Percentiles rank a stretch among this genome's conserved stretches.
Conservation (phyloP, 2,113 vertebrate genomes). For the Chaenocephalus aceratus region DNA sequence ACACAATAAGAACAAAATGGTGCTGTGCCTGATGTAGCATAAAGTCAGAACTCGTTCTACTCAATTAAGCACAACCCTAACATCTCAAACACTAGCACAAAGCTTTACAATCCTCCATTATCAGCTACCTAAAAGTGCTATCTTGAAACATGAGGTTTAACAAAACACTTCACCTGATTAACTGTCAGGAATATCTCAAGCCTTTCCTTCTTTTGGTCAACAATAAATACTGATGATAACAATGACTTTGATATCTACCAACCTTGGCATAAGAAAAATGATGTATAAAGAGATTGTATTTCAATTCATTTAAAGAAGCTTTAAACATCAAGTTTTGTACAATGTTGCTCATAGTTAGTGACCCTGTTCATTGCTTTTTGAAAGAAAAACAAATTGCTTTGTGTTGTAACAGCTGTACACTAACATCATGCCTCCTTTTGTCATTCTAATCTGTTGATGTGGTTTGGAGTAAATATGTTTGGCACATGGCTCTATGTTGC, state of each 20-base stretch:
- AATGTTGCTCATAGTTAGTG: not conserved
- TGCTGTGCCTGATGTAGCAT: not conserved
- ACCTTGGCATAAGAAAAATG: not conserved
- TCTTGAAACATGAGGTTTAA: conserved; percentile 19
- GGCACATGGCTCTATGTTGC: conserved; percentile 56
- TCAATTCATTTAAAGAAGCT: not conserved
- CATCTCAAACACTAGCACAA: not conserved
- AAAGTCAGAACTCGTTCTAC: conserved; percentile 19
- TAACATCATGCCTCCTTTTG: not conserved
- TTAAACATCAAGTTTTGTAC: not conserved
- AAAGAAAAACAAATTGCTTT: too few species aligned
- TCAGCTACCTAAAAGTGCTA: not conserved
- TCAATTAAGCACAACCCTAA: conserved; percentile 3
- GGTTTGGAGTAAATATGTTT: conserved; percentile 38
- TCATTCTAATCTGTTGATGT: conserved; percentile 40
- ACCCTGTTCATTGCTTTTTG: not conserved
- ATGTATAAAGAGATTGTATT: not conserved
- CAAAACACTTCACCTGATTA: not conserved
- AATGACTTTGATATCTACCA: not conserved
- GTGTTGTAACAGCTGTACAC: conserved; percentile 8
- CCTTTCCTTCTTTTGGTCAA: not conserved
- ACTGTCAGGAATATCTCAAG: not conserved
- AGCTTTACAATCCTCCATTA: not conserved
- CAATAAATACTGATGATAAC: not conserved
- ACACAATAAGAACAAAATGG: conserved; percentile 21